These are phyloP conservation scores for Philereme vetulata DNA, from an alignment of 2,888 invertebrate species.

Conservation along the genomic window DNA sequence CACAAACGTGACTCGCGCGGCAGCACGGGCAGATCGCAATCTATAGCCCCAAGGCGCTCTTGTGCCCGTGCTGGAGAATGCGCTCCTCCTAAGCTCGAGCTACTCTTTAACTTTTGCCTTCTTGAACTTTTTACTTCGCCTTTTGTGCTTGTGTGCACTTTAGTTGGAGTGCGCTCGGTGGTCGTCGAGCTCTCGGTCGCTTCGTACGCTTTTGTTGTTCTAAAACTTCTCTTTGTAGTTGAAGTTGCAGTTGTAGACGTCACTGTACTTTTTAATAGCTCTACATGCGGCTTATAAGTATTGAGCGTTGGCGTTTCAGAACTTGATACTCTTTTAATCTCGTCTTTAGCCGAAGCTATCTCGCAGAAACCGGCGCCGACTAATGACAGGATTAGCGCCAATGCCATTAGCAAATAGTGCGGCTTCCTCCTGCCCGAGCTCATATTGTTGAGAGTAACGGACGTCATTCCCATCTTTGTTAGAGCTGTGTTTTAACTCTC, in stretches of 20 bases:
- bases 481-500: slow-evolving; percentile 16
- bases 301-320: slow-evolving; percentile 48
- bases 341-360: slow-evolving; percentile 52
- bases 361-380: slow-evolving; percentile 56
- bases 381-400: slow-evolving; percentile 62
- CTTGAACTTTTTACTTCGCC: slow-evolving; percentile 70
- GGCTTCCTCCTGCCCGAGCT: slow-evolving; percentile 40
- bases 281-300: slow-evolving; percentile 53
- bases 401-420: slow-evolving; percentile 53
- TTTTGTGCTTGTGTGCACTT: slow-evolving; percentile 68
- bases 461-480: slow-evolving; percentile 29
- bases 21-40: slow-evolving; percentile 86
- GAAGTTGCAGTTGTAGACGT: slow-evolving; percentile 59
- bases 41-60: slow-evolving; percentile 86
- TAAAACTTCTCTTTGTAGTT: slow-evolving; percentile 68
- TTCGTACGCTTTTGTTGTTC: slow-evolving; percentile 66
- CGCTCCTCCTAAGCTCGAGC: slow-evolving; percentile 62
- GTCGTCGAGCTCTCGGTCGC: slow-evolving; percentile 62
- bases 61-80: slow-evolving; percentile 81
- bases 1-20: slow-evolving; percentile 87
- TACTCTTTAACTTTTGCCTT: slow-evolving; percentile 73
- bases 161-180: slow-evolving; percentile 61
- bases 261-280: slow-evolving; percentile 62
- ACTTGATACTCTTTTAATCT: slow-evolving; percentile 60
- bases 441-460: slow-evolving; percentile 43